phyloP scores from a whole-genome alignment of 1,140 invertebrate species.

The Rhizoglyphus robini region DNA sequence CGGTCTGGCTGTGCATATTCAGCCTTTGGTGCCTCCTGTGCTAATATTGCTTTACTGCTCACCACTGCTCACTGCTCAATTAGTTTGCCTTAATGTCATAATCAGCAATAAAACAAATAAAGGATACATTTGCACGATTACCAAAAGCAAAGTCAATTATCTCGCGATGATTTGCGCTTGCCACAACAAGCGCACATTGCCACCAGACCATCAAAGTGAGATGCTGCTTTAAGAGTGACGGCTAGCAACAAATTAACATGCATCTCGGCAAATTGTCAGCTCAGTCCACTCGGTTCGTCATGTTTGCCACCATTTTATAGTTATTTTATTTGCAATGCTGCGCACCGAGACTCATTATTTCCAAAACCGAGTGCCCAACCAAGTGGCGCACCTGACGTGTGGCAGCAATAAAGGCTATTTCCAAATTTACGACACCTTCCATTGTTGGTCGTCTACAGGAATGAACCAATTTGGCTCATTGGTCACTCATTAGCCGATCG shows the following conservation, averaged over 20 bases:
- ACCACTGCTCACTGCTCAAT: background rate
- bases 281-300: no score
- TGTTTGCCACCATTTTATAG: background rate
- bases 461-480: no score
- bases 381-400: background rate
- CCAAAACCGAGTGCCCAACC: background rate
- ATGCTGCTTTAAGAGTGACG: no score
- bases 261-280: background rate
- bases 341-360: background rate
- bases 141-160: slow-evolving; percentile 8
- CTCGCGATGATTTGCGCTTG: background rate
- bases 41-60: background rate
- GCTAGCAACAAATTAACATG: no score
- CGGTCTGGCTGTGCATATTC: no score
- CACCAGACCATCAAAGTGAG: no score
- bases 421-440: background rate
- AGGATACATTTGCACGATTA: background rate
- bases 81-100: slow-evolving; percentile 7
- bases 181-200: background rate
- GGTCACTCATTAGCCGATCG: no score
- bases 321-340: background rate
- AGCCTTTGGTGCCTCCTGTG: no score
- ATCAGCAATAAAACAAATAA: slow-evolving; percentile 13
- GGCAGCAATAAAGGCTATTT: background rate
- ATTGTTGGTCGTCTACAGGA: no score